These are phyloP conservation scores for Perdix hodgsoniae DNA, from an alignment of 2,797 vertebrate species.

Conservation along the genomic window DNA sequence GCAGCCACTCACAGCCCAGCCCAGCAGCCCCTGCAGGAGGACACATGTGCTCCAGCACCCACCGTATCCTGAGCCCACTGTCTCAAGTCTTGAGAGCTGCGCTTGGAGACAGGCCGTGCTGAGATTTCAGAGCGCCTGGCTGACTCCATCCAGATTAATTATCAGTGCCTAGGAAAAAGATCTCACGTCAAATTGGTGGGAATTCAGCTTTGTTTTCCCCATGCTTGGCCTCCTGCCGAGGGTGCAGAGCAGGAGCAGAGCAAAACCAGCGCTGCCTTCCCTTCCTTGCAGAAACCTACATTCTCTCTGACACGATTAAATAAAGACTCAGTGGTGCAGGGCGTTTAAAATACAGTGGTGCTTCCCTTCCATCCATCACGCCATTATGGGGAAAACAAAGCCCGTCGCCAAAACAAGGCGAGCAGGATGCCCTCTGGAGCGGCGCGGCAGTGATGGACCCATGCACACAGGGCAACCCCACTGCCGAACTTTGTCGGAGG, in stretches of 20 bases:
- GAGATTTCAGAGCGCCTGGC: constrained; percentile 17
- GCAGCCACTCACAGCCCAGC: not conserved
- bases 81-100: fast-evolving
- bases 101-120: not conserved
- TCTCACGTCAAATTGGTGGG: not conserved
- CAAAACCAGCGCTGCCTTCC: not conserved
- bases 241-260: fast-evolving
- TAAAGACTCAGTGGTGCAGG: not conserved
- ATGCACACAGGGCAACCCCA: not conserved
- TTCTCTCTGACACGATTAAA: not conserved
- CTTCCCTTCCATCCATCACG: not conserved
- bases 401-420: not conserved
- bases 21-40: not conserved
- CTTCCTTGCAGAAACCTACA: constrained; percentile 59
- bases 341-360: fast-evolving
- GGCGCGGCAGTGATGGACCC: not conserved
- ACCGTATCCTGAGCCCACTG: not conserved
- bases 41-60: not conserved
- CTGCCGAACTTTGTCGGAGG: constrained; percentile 2
- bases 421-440: constrained; percentile 27
- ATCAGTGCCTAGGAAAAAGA: not conserved
- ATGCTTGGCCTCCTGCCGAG: not conserved
- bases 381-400: constrained; percentile 21
- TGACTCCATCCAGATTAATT: constrained; percentile 8
- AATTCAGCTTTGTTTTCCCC: constrained; percentile 31